Evolutionary conservation across 2,113 vertebrate species (phyloP), one percentile per base, ranked within the genome.

Genomic region (Eleginops maclovinus): DNA sequence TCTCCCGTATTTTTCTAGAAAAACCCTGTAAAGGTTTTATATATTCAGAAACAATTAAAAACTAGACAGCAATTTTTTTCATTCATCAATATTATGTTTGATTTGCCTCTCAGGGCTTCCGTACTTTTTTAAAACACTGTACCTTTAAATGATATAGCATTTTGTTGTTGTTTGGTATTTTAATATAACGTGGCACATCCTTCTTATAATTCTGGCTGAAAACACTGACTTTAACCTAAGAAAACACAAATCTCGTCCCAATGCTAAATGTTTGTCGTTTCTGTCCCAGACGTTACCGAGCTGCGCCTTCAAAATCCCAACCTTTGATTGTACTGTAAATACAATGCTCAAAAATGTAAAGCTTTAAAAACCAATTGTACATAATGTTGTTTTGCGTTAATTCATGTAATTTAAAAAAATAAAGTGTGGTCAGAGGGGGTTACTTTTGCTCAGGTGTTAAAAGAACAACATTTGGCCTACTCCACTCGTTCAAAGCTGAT

Each of bases 321-420:
- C 15, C 59, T 71, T 51, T 88, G 80, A 90, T 85, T 93, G 91
- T 92, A 91, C 88, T 94, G 94, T 94, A 93, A 89, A 89, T 94
- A 91, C 86, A 79, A 64, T 77, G 68, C 31, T 88, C 51, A 79
- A 65, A 82, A 81, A 69, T 92, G 85, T 91, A 90, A 85, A 90
- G 81, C 71, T 88, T 81, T 53, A 82, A 89, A 68, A 65, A 85
- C n/a, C n/a, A n/a, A n/a, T n/a, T 95, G 93, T 91, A 93, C 86
- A 94, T 67, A 84, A 58, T 60, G 64, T 50, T 79, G 75, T 91
- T 88, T n/a, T 86, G 85, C 79, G 79, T 77, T 82, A 63, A 79
- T 81, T 84, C 55, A 31, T 85, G 71, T 92, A 81, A 91, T 89
- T 87, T 87, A 91, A 89, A 22, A 82, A 75, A 41, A 31, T 22